Evolutionary conservation across 2,113 vertebrate genomes (phyloP), one percentile per base, ranked within the genome.

Genomic region (Heterotilapia buettikoferi): DNA sequence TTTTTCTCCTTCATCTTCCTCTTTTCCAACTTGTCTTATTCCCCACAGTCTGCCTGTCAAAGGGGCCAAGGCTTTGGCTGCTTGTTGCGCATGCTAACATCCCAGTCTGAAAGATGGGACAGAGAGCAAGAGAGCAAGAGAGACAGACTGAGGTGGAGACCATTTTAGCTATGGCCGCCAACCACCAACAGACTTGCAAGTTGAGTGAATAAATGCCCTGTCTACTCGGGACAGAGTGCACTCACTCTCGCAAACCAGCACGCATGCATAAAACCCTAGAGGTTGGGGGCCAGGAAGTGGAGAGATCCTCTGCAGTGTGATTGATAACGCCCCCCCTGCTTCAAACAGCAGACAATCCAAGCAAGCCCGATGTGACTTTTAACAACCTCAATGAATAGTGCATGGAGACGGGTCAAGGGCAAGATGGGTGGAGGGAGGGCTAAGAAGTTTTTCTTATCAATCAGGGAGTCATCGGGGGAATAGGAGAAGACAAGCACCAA

Each of bases 131-230:
- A 47, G 79, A 83, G 63, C 52, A 89, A 82, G 90, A 47, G 87
- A 94, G 92, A 92, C 88, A 89, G 92, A 92, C 90, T 86, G 89
- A 93, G 90, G 90, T 86, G 38, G 71, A 92, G 88, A 92, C 80
- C 9, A 86, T 84, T 92, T 83, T 80, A 92, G 90, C 84, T 88
- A 86, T 92, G 93, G 91, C 93, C 93, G 93, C 92, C 91, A 93
- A 90, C 89, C 86, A 89, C 83, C 50, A 89, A 92, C 86, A 91
- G 91, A 95, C 93, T 94, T 87, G 89, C 92, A 89, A 93, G 93
- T 93, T 91, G 94, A 94, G 95, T 96, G 94, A 96, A 96, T 95
- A 96, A 96, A 95, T 96, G 93, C 91, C 95, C 94, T 95, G 95
- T 96, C 94, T 94, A 66, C 90, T 92, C 83, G 93, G 94, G 92